Percentiles rank a stretch among this genome's conserved stretches.
phyloP scores from a whole-genome alignment of 2,797 vertebrate species.

The Nothura maculosa region DNA sequence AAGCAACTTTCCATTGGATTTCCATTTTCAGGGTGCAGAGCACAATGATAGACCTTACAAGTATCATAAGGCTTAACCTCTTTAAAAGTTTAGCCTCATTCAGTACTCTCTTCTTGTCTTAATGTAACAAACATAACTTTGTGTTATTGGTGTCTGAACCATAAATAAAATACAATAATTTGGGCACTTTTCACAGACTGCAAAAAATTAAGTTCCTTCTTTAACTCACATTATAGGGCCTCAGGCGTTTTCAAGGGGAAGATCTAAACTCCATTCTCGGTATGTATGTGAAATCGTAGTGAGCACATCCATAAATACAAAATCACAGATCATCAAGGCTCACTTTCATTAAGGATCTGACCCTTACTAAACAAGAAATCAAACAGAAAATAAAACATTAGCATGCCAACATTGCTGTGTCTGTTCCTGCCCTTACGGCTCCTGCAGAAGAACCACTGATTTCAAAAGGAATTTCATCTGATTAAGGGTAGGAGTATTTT shows the following conservation, averaged over 20 bases:
- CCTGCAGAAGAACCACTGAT: neutral
- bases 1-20: neutral
- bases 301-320: neutral
- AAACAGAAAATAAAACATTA: slow-evolving; percentile 41
- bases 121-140: neutral
- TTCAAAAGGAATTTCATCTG: slow-evolving; percentile 40
- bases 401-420: neutral
- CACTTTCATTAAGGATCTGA: neutral
- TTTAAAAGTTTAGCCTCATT: slow-evolving; percentile 33
- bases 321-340: neutral
- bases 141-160: neutral
- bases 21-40: slow-evolving; percentile 4
- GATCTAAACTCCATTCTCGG: neutral
- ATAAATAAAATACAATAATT: neutral
- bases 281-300: neutral
- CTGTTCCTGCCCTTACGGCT: neutral
- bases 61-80: slow-evolving; percentile 5
- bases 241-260: neutral
- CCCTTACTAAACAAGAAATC: slow-evolving; percentile 36
- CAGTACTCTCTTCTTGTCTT: neutral
- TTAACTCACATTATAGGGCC: neutral
- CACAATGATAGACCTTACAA: slow-evolving; percentile 14
- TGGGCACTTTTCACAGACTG: rapidly evolving
- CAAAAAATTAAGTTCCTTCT: neutral
- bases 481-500: slow-evolving; percentile 35